Evolutionary conservation across 2,797 vertebrate genomes (phyloP).

Genomic region (Podargus strigoides): DNA sequence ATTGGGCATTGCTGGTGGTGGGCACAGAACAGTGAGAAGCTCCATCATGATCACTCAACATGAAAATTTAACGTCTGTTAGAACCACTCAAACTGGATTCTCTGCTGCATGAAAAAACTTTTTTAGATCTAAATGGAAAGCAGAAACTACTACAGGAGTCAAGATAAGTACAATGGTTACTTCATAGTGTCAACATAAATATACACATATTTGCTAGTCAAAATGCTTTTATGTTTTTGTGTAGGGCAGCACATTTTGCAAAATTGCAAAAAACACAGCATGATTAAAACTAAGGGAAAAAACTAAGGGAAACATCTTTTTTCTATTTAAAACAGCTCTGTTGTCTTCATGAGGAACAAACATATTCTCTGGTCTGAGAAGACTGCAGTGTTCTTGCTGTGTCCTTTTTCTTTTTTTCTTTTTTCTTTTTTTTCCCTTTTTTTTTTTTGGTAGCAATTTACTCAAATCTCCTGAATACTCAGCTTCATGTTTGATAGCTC

Average conservation of each 20-base stretch:
- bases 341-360: not conserved
- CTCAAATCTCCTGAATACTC: not conserved
- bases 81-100: not conserved
- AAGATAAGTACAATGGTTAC: not conserved
- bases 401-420: no score
- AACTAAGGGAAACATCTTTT: not conserved
- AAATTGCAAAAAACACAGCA: not conserved
- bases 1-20: not conserved
- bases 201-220: not conserved
- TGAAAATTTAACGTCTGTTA: not conserved
- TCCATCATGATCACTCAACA: not conserved
- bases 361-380: not conserved
- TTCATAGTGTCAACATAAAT: not conserved
- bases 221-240: not conserved
- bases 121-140: not conserved
- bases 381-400: not conserved
- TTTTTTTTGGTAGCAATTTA: not conserved
- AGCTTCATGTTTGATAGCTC: not conserved
- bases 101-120: not conserved
- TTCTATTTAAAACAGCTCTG: not conserved
- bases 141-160: not conserved
- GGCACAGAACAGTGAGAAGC: not conserved
- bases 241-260: not conserved
- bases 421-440: no score
- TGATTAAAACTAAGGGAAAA: not conserved